Conservation (phyloP, 2,888 invertebrate species). For the Carcina quercana region DNA sequence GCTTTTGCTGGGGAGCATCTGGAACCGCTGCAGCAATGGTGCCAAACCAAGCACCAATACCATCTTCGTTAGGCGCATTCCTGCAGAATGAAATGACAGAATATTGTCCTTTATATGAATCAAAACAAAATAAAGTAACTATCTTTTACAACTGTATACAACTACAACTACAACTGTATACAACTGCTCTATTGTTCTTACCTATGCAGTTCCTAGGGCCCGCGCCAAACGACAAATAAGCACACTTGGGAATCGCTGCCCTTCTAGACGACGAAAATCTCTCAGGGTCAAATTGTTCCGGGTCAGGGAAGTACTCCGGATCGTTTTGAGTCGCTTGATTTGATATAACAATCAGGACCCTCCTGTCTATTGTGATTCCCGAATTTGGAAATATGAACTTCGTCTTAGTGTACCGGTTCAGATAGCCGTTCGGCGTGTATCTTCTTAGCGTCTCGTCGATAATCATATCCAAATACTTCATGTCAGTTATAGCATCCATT, state of each 20-base stretch:
- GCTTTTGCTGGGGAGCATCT: too few relatives aligned
- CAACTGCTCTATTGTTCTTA: too few relatives aligned
- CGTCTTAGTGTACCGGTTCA: not conserved
- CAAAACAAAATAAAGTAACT: too few relatives aligned
- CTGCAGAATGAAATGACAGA: too few relatives aligned
- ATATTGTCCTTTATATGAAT: too few relatives aligned
- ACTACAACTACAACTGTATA: too few relatives aligned
- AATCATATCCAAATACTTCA: not conserved
- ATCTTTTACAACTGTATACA: too few relatives aligned
- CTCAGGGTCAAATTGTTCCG: conserved; percentile 68
- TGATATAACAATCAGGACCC: not conserved
- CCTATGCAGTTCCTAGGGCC: conserved; percentile 76
- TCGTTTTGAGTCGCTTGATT: conserved; percentile 48
- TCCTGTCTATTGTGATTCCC: not conserved
- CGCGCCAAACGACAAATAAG: conserved; percentile 64
- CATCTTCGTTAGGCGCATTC: too few relatives aligned
- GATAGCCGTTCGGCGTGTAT: not conserved
- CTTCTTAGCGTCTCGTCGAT: not conserved
- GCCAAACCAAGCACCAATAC: too few relatives aligned
- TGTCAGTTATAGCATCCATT: not conserved
- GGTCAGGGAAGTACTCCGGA: conserved; percentile 60
- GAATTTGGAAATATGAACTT: not conserved
- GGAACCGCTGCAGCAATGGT: too few relatives aligned
- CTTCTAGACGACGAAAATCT: conserved; percentile 72
- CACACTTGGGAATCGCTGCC: conserved; percentile 25